A percentile compares a stretch with the other conserved stretches of the same genome.
These are phyloP conservation scores for Neotoma lepida DNA, from an alignment of 2,113 vertebrate genomes.

Conservation along the genomic window DNA sequence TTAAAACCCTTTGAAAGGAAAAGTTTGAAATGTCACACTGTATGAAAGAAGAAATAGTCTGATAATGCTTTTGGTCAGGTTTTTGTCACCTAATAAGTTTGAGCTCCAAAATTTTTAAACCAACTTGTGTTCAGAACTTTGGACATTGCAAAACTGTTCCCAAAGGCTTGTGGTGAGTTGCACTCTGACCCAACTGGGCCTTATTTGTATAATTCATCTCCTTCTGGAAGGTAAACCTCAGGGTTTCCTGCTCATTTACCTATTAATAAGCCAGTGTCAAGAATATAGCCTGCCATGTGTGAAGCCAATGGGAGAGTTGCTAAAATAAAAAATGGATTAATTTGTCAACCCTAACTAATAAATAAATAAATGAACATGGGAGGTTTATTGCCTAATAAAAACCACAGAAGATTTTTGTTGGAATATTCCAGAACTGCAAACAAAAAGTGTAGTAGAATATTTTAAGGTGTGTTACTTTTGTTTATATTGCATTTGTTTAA, in stretches of 20 bases:
- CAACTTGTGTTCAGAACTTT: background rate
- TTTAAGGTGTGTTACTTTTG: too few relatives aligned
- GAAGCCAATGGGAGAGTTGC: background rate
- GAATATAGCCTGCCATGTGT: background rate
- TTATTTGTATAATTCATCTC: background rate
- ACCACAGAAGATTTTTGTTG: background rate
- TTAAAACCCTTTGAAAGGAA: background rate
- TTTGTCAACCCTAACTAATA: background rate
- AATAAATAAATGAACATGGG: background rate
- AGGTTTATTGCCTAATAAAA: background rate
- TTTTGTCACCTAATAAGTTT: conserved; percentile 36
- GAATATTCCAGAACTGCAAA: background rate
- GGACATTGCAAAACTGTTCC: background rate
- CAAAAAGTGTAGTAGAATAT: too few relatives aligned
- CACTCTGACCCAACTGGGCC: background rate
- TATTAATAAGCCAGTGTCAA: conserved; percentile 1
- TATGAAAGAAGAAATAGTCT: background rate
- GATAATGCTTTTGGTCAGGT: background rate
- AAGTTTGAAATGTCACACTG: conserved; percentile 10
- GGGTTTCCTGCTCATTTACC: background rate
- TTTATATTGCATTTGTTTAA: too few relatives aligned
- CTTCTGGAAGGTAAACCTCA: background rate
- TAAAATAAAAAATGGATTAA: background rate
- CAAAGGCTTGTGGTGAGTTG: background rate
- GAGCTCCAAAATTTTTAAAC: conserved; percentile 20